Evolutionary conservation across 2,888 invertebrate species (phyloP).

Genomic region (Conomelus anceps): DNA sequence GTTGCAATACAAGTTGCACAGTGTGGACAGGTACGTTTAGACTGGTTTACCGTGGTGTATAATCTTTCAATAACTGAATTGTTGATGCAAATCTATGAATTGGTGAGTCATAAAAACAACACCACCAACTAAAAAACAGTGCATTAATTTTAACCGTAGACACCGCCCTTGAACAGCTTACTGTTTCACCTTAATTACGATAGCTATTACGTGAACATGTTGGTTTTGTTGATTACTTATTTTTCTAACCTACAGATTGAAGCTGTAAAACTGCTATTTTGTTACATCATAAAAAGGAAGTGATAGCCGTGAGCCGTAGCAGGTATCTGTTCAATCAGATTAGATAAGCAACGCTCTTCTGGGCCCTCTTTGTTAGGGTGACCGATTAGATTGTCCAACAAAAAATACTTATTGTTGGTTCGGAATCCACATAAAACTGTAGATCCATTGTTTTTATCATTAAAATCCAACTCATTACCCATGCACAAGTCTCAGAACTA

Average conservation of each 20-base stretch:
- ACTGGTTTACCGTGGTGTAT: not conserved
- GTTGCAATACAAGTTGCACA: not conserved
- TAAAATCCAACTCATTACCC: no score
- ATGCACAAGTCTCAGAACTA: no score
- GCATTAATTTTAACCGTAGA: not conserved
- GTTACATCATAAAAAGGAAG: not conserved
- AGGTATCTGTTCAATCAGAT: no score
- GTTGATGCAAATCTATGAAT: not conserved
- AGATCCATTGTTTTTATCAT: no score
- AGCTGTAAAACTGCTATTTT: not conserved
- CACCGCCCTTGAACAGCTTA: not conserved
- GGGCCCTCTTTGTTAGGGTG: no score
- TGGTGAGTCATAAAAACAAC: not conserved
- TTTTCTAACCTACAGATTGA: not conserved
- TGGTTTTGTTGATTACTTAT: not conserved
- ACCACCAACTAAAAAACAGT: no score
- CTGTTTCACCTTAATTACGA: not conserved
- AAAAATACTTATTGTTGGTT: no score
- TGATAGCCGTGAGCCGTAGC: not conserved
- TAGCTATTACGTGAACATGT: not conserved
- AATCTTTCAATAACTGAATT: not conserved
- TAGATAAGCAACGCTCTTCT: no score
- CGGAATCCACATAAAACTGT: no score
- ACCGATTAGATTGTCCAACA: no score
- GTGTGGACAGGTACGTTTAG: not conserved